Percentiles rank a stretch among this genome's conserved stretches.
Evolutionary conservation across 2,888 invertebrate genomes (phyloP).

Genomic region (Platycheirus rosarum): DNA sequence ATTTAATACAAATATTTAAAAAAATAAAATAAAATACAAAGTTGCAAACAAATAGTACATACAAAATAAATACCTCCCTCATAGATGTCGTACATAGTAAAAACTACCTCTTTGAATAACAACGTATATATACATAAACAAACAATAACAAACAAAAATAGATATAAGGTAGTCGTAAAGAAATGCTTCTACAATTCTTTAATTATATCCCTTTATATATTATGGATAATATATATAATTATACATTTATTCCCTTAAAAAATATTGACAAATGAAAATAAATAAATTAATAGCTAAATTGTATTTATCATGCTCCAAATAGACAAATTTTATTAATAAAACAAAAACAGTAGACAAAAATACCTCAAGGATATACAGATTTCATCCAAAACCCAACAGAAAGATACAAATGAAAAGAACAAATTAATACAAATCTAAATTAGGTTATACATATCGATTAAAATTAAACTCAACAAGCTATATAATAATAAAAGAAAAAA

Average conservation of each 20-base stretch:
- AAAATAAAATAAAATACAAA: slow-evolving; percentile 25
- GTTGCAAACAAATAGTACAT: slow-evolving; percentile 69
- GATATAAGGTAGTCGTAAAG: slow-evolving; percentile 16
- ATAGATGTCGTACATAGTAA: slow-evolving; percentile 69
- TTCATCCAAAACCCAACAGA: slow-evolving; percentile 43
- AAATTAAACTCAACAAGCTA: too few relatives aligned
- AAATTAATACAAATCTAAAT: slow-evolving; percentile 18
- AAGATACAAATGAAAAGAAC: slow-evolving; percentile 46
- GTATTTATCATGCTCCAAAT: slow-evolving; percentile 66
- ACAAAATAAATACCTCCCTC: slow-evolving; percentile 67
- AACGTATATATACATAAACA: slow-evolving; percentile 28
- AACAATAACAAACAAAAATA: slow-evolving; percentile 40
- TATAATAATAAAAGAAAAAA: too few relatives aligned
- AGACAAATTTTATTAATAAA: slow-evolving; percentile 47
- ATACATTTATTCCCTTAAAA: neutral
- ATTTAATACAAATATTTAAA: slow-evolving; percentile 3
- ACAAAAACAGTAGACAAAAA: slow-evolving; percentile 32
- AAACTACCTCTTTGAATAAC: slow-evolving; percentile 63
- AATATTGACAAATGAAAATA: slow-evolving; percentile 23
- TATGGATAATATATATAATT: neutral
- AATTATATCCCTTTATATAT: neutral
- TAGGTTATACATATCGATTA: slow-evolving; percentile 52
- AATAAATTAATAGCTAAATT: slow-evolving; percentile 59
- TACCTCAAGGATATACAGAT: slow-evolving; percentile 56
- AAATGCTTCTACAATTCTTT: slow-evolving; percentile 24